A percentile compares a stretch with the other conserved stretches of the same genome.
phyloP scores from a whole-genome alignment of 2,888 invertebrate genomes.

The Ormyrus nitidulus region DNA sequence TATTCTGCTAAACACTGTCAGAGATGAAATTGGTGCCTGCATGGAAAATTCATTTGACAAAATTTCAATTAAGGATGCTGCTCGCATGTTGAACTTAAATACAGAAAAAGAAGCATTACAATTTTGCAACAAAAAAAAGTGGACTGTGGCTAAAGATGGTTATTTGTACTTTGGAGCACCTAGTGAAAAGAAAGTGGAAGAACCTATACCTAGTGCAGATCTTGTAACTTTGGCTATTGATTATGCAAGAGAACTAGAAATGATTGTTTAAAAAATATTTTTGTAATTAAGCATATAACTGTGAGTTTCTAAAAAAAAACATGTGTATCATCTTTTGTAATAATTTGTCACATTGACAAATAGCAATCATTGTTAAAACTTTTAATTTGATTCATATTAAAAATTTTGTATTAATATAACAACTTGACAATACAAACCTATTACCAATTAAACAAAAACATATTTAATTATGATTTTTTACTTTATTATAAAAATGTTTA shows the following conservation, averaged over 20 bases:
- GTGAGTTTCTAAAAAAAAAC: background rate
- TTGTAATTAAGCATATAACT: conserved; percentile 21
- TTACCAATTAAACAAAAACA: too few species aligned
- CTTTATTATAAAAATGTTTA: background rate
- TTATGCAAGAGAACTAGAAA: conserved; percentile 98
- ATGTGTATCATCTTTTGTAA: conserved; percentile 27
- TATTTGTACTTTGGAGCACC: conserved; percentile 88
- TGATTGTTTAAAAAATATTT: conserved; percentile 89
- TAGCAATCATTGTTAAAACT: too few species aligned
- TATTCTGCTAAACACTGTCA: conserved; percentile 94
- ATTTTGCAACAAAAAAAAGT: conserved; percentile 90
- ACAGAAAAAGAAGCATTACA: conserved; percentile 86
- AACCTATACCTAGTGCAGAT: conserved; percentile 91
- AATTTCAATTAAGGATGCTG: conserved; percentile 91
- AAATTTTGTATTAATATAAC: too few species aligned
- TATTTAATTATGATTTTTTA: too few species aligned
- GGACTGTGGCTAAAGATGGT: conserved; percentile 86
- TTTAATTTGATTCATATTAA: too few species aligned
- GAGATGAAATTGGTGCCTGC: conserved; percentile 97
- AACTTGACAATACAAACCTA: too few species aligned
- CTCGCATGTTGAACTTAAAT: conserved; percentile 90
- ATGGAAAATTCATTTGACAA: conserved; percentile 97
- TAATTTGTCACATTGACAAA: conserved; percentile 54
- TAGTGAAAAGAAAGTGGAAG: conserved; percentile 85
- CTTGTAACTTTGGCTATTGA: conserved; percentile 96